Evolutionary conservation across 2,888 invertebrate species (phyloP).

Genomic region (Mesorhabditis sp.): DNA sequence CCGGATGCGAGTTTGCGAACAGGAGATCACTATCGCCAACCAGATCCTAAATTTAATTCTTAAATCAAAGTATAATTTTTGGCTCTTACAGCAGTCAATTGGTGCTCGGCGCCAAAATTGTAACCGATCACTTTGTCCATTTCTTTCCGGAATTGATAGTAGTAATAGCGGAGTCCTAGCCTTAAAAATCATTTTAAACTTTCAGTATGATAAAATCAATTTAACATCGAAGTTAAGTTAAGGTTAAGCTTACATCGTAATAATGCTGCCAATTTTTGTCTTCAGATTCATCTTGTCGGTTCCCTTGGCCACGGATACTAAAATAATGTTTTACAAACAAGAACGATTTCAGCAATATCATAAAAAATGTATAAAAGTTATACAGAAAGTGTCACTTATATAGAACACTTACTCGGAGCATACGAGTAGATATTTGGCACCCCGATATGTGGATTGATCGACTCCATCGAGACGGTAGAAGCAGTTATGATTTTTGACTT

Average conservation of each 20-base stretch:
- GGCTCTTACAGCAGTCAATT: not conserved
- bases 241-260: not conserved
- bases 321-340: not conserved
- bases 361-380: no score
- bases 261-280: not conserved
- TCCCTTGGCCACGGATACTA: not conserved
- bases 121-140: not conserved
- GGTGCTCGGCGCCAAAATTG: not conserved
- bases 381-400: no score
- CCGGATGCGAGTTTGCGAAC: conserved; percentile 35
- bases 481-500: not conserved
- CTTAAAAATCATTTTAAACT: not conserved
- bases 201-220: no score
- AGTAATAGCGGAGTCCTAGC: conserved; percentile 3
- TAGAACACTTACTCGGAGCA: not conserved
- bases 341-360: no score
- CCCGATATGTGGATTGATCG: conserved; percentile 1
- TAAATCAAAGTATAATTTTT: not conserved
- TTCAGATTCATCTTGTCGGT: conserved; percentile 2
- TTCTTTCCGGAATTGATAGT: not conserved
- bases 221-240: no score
- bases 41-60: conserved; percentile 18
- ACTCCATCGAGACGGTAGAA: not conserved
- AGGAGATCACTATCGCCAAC: conserved; percentile 25
- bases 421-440: not conserved